Evolutionary conservation across 1,140 invertebrate species (phyloP).

Genomic region (Lepidurus apus): DNA sequence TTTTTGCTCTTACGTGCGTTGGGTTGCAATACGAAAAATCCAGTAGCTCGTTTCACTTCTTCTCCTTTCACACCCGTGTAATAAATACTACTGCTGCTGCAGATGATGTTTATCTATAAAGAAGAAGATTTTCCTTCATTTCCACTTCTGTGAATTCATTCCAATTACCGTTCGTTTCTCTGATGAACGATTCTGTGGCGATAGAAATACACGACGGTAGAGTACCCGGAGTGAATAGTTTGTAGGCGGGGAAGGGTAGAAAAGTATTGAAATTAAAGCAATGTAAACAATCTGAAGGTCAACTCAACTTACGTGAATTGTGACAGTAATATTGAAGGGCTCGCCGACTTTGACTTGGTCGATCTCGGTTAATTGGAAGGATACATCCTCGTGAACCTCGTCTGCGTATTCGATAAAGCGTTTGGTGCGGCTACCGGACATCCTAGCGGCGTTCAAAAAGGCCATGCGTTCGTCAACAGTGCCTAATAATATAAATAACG

Average conservation of each 20-base stretch:
- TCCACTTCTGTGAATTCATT: not conserved
- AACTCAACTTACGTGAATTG: slow-evolving; percentile 51
- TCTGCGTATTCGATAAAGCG: slow-evolving; percentile 58
- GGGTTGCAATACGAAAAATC: slow-evolving; percentile 55
- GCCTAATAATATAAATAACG: slow-evolving; percentile 46
- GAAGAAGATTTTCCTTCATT: not conserved
- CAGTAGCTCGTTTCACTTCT: slow-evolving; percentile 61
- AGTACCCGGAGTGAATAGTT: not conserved
- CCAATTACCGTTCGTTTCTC: slow-evolving; percentile 13
- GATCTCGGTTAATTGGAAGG: slow-evolving; percentile 61
- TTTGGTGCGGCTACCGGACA: slow-evolving; percentile 55
- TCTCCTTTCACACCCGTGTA: slow-evolving; percentile 68
- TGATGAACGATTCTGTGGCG: not conserved
- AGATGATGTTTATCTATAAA: slow-evolving; percentile 40
- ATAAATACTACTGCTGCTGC: slow-evolving; percentile 64
- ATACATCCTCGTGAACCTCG: slow-evolving; percentile 55
- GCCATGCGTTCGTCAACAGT: slow-evolving; percentile 59
- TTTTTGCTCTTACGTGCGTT: slow-evolving; percentile 48
- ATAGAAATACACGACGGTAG: not conserved
- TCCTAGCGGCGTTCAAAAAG: slow-evolving; percentile 60
- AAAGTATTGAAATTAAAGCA: not conserved
- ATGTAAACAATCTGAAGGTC: not conserved
- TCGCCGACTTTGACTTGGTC: slow-evolving; percentile 63
- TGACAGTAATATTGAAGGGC: slow-evolving; percentile 58
- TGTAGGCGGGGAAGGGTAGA: slow-evolving; percentile 11